Base-by-base conservation (phyloP, 2,113 vertebrate genomes). In the Phoxinus phoxinus region DNA sequence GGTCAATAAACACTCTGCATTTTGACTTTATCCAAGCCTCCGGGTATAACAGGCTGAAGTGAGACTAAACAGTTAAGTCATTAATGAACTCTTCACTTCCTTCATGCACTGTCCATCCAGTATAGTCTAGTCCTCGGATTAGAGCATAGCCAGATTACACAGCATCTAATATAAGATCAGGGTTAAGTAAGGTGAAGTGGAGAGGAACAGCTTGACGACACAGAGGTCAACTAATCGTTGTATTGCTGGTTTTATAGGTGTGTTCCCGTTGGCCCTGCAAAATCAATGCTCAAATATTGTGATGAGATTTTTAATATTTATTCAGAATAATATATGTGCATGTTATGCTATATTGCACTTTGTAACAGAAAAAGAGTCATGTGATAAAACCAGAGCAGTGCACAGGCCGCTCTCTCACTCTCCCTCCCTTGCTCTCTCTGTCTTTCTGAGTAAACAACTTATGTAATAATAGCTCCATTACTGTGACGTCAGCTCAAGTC, bases 71-170 rank as follows among this genome's bases (percentile, higher is more conserved):
- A 87, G 63, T 46, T 51, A 37, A 59, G 25, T 15, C 41, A 86
- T 59, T 61, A 73, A 21, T 35, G 63, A 15, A 53, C 21, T 71
- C 6, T 21, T 27, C 0, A 17, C 21, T 53, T 53, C 46, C 3
- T 7, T 65, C 37, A 65, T 27, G 58, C 25, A 21, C 7, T 81
- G 44, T 53, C 27, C 2, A 2, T 7, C 37, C 17, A 37, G 76
- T 41, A 61, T 25, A 65, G 79, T 7, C 37, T 15, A 6, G 35
- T 83, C 63, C 37, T 32, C 35, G 63, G 69, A 86, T 77, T 73
- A 81, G 84, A 72, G 87, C 80, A 84, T n/a, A 78, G 25, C 61
- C 37, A 81, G 81, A 87, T 86, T 86, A 82, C 9, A 56, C 48
- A 41, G 77, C 76, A n/a, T 44, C 65, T 81, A 84, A 84, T 86